Evolutionary conservation across 2,113 vertebrate species (phyloP).

Genomic region (Apaloderma vittatum): DNA sequence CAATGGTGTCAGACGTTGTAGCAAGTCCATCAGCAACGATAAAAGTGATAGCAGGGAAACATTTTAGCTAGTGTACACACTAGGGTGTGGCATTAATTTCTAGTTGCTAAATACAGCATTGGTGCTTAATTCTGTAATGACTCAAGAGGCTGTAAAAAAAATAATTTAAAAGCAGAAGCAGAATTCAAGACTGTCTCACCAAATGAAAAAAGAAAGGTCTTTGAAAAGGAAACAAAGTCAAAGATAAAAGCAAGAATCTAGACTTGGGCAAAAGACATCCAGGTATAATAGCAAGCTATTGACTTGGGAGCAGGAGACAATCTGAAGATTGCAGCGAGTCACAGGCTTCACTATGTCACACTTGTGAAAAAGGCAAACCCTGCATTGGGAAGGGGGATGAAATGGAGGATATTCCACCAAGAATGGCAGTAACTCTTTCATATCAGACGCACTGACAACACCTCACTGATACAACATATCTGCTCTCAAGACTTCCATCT

Average conservation of each 20-base stretch:
- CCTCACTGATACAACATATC: background rate
- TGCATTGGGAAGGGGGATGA: fast-evolving
- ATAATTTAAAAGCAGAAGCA: background rate
- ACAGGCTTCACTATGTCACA: background rate
- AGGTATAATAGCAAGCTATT: background rate
- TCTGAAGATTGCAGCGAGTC: background rate
- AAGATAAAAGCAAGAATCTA: background rate
- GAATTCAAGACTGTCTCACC: background rate
- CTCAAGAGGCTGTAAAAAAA: background rate
- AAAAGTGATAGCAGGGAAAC: background rate
- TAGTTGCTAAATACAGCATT: background rate
- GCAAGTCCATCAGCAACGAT: background rate
- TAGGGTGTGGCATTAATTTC: background rate
- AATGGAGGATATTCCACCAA: background rate
- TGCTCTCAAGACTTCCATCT: fast-evolving
- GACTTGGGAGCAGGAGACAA: background rate
- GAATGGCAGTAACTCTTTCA: background rate
- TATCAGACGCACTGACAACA: background rate
- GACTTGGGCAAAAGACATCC: background rate
- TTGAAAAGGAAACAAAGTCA: background rate
- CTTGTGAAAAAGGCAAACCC: background rate
- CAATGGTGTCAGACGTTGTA: background rate
- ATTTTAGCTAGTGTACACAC: background rate
- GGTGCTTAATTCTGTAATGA: background rate
- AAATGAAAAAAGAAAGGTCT: background rate